These are phyloP conservation scores for Leptopilina syphax DNA, from an alignment of 2,888 invertebrate species.

Conservation along the genomic window DNA sequence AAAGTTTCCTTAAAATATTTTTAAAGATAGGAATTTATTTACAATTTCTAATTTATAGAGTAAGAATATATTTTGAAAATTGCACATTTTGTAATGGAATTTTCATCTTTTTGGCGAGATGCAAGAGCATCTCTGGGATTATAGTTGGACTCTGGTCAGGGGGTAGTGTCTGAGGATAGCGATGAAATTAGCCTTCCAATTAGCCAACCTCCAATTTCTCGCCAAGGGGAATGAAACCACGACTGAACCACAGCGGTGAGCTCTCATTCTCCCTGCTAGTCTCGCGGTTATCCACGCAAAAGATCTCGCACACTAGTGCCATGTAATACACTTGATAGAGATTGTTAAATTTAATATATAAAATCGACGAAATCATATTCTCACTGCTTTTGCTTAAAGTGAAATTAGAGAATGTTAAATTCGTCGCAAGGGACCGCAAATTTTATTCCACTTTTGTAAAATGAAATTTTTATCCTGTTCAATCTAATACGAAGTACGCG, in stretches of 20 bases:
- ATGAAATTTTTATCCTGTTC: no score
- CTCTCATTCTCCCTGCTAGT: slow-evolving; percentile 11
- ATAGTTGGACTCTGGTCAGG: slow-evolving; percentile 11
- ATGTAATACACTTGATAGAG: slow-evolving; percentile 22
- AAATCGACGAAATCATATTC: neutral
- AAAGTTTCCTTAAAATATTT: no score
- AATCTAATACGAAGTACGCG: no score
- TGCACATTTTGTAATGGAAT: no score
- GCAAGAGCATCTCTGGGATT: neutral
- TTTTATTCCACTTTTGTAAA: neutral
- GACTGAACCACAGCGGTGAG: slow-evolving; percentile 31
- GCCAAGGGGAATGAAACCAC: slow-evolving; percentile 28
- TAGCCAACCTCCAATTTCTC: slow-evolving; percentile 30
- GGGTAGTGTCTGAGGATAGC: neutral
- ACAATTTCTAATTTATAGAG: no score
- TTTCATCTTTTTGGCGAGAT: neutral
- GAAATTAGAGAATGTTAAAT: neutral
- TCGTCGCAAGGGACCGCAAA: neutral
- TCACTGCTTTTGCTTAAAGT: neutral
- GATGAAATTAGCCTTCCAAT: slow-evolving; percentile 37
- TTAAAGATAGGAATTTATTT: no score
- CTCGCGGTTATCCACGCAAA: slow-evolving; percentile 26
- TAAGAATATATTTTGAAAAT: no score
- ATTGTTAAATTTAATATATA: slow-evolving; percentile 8
- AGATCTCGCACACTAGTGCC: slow-evolving; percentile 7